These are phyloP conservation scores for Apis florea DNA, from an alignment of 1,140 invertebrate species.

Conservation along the genomic window DNA sequence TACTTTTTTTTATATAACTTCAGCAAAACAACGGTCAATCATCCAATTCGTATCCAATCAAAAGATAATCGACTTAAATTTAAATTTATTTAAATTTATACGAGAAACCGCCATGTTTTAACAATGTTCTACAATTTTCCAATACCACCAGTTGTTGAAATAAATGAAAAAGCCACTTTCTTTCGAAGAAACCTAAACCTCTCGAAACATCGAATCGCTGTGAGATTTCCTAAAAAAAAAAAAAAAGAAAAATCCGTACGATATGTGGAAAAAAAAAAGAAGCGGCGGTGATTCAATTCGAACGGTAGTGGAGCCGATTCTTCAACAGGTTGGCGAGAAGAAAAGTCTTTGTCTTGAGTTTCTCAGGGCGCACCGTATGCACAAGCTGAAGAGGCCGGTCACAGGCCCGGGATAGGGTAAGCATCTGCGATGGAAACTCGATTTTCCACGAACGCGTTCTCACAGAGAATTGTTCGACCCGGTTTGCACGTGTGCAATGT, in stretches of 20 bases:
- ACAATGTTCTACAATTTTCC: no score
- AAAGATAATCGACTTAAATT: no score
- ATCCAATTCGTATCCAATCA: no score
- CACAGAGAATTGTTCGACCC: slow-evolving; percentile 62
- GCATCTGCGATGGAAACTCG: slow-evolving; percentile 72
- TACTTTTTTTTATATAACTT: no score
- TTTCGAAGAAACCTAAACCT: no score
- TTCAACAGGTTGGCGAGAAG: slow-evolving; percentile 71
- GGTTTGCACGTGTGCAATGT: slow-evolving; percentile 59
- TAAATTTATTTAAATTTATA: no score
- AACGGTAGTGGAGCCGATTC: slow-evolving; percentile 46
- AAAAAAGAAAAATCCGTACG: not conserved
- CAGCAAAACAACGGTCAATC: no score
- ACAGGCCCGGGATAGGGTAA: slow-evolving; percentile 56
- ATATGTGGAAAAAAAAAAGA: not conserved
- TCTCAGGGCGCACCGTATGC: slow-evolving; percentile 53
- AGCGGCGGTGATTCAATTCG: slow-evolving; percentile 12
- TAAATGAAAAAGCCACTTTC: no score
- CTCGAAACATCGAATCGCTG: no score
- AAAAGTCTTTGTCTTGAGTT: slow-evolving; percentile 70
- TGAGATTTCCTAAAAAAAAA: not conserved
- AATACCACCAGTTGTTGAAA: no score
- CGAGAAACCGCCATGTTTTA: no score
- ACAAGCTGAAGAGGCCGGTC: slow-evolving; percentile 54
- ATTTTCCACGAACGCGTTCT: slow-evolving; percentile 70